Evolutionary conservation across 1,140 invertebrate species (phyloP), one percentile per base, ranked within the genome.

Genomic region (Meloidogyne chitwoodi): DNA sequence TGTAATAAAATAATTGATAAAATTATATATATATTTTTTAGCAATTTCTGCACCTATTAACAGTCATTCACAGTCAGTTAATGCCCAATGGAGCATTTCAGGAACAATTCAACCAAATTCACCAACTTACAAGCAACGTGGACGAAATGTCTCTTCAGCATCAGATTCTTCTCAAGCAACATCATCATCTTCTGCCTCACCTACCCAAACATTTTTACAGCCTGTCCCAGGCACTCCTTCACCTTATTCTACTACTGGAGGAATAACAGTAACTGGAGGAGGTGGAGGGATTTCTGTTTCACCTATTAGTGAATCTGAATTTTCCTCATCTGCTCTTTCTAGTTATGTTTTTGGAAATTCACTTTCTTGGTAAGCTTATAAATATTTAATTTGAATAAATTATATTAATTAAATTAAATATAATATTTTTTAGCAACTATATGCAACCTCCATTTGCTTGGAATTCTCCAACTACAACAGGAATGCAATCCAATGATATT

Each of bases 261-360:
- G 4, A 31, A 29, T 22, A 22, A 41, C 41, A 31, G 16, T 44
- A 24, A 26, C 34, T 6, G 26, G 26, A n/a, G 56, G 2, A 11
- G 70, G 48, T 8, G 38, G 38, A 12, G 12, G 2, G 11, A 14
- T 41, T n/a, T 26, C 41, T n/a, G 16, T 73, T 26, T 56, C 26
- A 19, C 70, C 31, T n/a, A 19, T 63, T 34, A 73, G 38, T 38
- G 48, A 73, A 34, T 38, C 11, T n/a, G 70, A 73, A 56, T 61
- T 61, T 22, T 27, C 70, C 24, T 73, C 70, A 6, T 71, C 69
- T 31, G 70, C 70, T 4, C 70, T 73, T 31, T 73, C 70, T 14
- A 73, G 56, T 34, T 73, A 73, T 34, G 22, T 73, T 41, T 62
- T 73, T 24, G 70, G 56, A 27, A 34, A 61, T 31, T 73, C 70